phyloP scores from a whole-genome alignment of 2,113 vertebrate species.

The Pyrgilauda ruficollis region DNA sequence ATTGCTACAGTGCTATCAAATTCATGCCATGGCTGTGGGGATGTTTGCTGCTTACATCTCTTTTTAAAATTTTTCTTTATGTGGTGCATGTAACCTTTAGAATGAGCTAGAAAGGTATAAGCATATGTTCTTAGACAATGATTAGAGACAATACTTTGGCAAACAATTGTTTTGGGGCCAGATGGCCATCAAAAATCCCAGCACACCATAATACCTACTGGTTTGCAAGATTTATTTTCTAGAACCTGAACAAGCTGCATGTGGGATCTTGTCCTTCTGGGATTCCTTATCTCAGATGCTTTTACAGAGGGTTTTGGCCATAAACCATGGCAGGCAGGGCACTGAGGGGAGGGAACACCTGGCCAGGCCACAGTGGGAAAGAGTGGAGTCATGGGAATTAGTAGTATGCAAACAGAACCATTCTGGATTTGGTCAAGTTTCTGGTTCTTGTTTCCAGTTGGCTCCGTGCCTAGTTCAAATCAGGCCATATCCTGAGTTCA shows the following conservation, averaged over 20 bases:
- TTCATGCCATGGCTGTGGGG: not conserved
- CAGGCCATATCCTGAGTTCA: not conserved
- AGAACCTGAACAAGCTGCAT: not conserved
- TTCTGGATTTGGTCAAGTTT: not conserved
- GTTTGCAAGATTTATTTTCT: not conserved
- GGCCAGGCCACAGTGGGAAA: not conserved
- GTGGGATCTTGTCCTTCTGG: not conserved
- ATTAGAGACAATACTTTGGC: not conserved
- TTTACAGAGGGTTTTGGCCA: not conserved
- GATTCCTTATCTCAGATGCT: not conserved
- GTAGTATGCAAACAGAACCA: not conserved
- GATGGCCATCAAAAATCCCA: not conserved
- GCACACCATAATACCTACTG: not conserved
- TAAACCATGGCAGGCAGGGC: not conserved
- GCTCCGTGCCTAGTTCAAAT: not conserved
- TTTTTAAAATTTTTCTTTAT: not conserved
- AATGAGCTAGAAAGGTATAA: not conserved
- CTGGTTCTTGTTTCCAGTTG: not conserved
- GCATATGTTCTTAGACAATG: not conserved
- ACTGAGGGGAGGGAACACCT: not conserved
- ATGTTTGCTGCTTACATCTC: not conserved
- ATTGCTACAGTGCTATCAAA: not conserved
- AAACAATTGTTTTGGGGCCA: not conserved
- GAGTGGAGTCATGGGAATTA: not conserved
- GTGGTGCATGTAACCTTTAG: not conserved